A percentile compares a stretch with the other conserved stretches of the same genome.
Conservation (phyloP, 2,113 vertebrate species). For the Lathamus discolor region DNA sequence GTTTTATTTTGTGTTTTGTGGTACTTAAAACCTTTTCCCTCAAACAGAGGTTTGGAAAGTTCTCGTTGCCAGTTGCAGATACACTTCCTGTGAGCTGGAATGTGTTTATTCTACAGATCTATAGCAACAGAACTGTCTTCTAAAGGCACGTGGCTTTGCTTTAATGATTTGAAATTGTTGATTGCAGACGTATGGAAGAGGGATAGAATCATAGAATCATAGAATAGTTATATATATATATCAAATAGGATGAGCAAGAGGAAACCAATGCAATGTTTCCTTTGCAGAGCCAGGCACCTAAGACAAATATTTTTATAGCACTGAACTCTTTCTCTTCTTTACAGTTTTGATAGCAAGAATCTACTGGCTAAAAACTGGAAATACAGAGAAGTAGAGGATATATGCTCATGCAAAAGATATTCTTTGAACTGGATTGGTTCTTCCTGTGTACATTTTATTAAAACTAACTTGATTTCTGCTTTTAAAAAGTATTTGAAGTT, state of each 20-base stretch:
- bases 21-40: neutral
- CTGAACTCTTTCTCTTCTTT: neutral
- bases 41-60: neutral
- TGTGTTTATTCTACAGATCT: neutral
- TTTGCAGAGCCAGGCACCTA: neutral
- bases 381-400: neutral
- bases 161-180: neutral
- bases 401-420: neutral
- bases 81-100: neutral
- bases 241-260: too few species aligned
- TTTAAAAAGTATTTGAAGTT: neutral
- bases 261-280: neutral
- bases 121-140: neutral
- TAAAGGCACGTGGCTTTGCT: neutral
- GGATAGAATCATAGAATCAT: too few species aligned
- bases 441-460: neutral
- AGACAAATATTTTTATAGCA: neutral
- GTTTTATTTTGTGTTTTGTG: neutral
- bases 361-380: neutral
- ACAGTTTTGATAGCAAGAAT: neutral
- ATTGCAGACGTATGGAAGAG: neutral
- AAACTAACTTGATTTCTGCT: neutral
- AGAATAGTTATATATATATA: too few species aligned
- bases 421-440: neutral
- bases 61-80: neutral